Base-by-base conservation (phyloP, 1,140 invertebrate species). In the Wiebesia pumilae region DNA sequence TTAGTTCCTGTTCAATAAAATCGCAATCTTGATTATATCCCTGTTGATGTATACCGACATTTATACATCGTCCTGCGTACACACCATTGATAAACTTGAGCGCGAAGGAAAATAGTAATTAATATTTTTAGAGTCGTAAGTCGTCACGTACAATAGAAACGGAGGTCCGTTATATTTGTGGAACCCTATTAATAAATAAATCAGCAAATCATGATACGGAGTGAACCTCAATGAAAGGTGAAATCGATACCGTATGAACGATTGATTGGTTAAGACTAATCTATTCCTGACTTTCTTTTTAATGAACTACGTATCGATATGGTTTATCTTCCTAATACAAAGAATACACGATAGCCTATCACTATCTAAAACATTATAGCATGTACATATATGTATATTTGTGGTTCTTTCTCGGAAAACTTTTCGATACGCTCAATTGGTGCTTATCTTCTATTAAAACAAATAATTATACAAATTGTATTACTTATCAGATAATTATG, bases 141-240 rank as follows among this genome's bases (percentile, higher is more conserved):
- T 89, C 54, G 87, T 81, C 85, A 86, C 83, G 89, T 85, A 81
- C 79, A 81, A 81, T 65, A 24, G 79, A 40, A 24, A 27, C n/a
- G 75, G n/a, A n/a, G 12, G 16, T 24, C 71, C 54, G 78, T 62
- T 62, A 79, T 79, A 58, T 79, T 58, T 58, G 77, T 58, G 47
- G 7, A 2, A 7, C 24, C 27, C 77, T 24, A 35, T 51, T 54
- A 78, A 10, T 0, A 24, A 40, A 40, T 73, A 73, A 73, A 73
- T 73, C 35, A 40, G 35, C 40, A 73, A 73, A 35, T 24, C 2
- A 10, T 73, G 35, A 40, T 73, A 40, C 21, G 33, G 19, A 24
- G 38, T 27, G 69, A 40, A 4, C 33, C n/a, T 6, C 35, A 24
- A 30, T 73, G 69, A 73, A 73, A 73, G 35, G 35, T 73, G 40